Percentiles rank a stretch among this genome's conserved stretches.
phyloP scores from a whole-genome alignment of 2,113 vertebrate genomes.

The Eonycteris spelaea region DNA sequence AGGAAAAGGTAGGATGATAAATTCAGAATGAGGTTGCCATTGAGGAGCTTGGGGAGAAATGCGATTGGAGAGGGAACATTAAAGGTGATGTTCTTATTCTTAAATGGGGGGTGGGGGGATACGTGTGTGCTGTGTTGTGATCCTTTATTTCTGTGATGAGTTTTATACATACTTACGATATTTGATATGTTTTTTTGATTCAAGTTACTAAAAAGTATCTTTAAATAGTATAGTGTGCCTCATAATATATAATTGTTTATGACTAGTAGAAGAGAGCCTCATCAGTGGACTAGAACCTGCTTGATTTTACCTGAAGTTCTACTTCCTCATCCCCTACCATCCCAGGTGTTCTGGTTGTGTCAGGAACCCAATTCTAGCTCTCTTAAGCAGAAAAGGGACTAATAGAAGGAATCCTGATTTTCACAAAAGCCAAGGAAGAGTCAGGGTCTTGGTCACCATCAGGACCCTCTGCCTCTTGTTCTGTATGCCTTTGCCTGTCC shows the following conservation, averaged over 20 bases:
- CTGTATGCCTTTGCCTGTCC: background rate
- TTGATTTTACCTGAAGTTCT: background rate
- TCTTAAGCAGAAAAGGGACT: background rate
- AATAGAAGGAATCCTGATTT: background rate
- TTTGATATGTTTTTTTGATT: background rate
- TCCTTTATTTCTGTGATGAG: background rate
- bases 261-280: background rate
- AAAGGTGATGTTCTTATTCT: background rate
- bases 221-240: background rate
- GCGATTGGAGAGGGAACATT: background rate
- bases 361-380: background rate
- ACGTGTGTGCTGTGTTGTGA: background rate
- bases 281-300: background rate
- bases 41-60: background rate
- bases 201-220: background rate
- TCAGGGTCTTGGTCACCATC: background rate
- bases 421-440: background rate
- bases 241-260: background rate
- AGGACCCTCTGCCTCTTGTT: background rate
- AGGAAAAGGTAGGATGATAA: background rate
- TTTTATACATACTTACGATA: background rate
- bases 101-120: background rate
- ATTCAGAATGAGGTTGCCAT: background rate
- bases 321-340: background rate
- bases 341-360: background rate